Base-by-base conservation (phyloP, 2,113 vertebrate genomes). In the Origma solitaria region DNA sequence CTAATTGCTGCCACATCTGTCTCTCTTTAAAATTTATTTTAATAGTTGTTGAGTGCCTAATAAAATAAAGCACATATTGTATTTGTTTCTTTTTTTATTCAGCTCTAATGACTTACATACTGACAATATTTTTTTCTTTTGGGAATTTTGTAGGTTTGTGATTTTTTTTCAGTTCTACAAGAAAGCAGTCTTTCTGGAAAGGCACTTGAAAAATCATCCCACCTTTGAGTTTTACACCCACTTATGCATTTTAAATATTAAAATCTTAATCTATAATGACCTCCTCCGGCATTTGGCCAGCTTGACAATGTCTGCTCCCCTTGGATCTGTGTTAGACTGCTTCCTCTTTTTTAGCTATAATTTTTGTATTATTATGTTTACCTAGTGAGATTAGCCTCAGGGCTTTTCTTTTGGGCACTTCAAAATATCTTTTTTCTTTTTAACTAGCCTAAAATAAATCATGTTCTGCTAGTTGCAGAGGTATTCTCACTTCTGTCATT, bases 21-120 rank as follows among this genome's bases (percentile, higher is more conserved):
- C 19, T 83, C 66, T 80, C 68, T 88, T 88, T 71, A 92, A 71
- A 86, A 81, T 81, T 92, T 86, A 71, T 88, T 92, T 49, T 78
- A 88, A 68, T 45, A 53, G 49, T 45, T 83, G 76, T 95, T 86
- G 72, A 92, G 57, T 78, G 19, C 25, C 60, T 71, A 78, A 78
- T 88, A 93, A 93, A 93, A 88, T 90, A 88, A 82, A 92, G 25
- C 53, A 75, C 79, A 68, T 72, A 69, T 11, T 94, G 35, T 77
- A 54, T 88, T 96, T 80, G 24, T 58, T 94, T 94, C 18, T 53
- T 69, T 72, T 92, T 83, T 71, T 62, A 56, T 92, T 94, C 61
- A 61, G 20, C 49, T 82, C 24, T 92, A 94, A 90, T 88, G 31
- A 86, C n/a, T 90, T 78, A 57, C 44, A 86, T 75, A 86, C 60